Evolutionary conservation across 2,113 vertebrate genomes (phyloP).

Genomic region (Trogon surrucura): DNA sequence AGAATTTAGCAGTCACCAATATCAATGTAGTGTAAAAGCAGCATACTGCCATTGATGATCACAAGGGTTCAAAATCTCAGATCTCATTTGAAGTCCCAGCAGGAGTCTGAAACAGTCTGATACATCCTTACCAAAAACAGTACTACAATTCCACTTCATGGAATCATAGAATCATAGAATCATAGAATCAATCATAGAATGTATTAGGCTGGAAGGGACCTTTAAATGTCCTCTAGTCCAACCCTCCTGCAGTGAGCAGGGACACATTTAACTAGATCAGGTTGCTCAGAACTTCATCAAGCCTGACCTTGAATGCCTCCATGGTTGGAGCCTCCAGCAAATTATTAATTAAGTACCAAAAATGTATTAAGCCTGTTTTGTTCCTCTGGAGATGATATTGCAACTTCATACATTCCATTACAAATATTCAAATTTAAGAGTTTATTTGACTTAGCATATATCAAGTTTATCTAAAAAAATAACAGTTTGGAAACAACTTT

Average conservation of each 20-base stretch:
- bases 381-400: not conserved
- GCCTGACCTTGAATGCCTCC: no score
- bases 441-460: not conserved
- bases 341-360: not conserved
- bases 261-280: no score
- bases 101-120: not conserved
- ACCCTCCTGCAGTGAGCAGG: no score
- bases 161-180: no score
- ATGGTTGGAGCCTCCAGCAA: no score
- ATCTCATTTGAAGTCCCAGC: not conserved
- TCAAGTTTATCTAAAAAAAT: not conserved
- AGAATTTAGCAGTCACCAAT: not conserved
- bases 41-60: not conserved
- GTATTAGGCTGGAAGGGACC: no score
- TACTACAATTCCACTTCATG: not conserved
- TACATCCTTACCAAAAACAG: not conserved
- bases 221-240: no score
- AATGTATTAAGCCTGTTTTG: not conserved
- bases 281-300: no score
- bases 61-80: not conserved
- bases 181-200: no score
- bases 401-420: not conserved
- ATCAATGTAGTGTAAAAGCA: not conserved
- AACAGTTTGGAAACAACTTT: not conserved
- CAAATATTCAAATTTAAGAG: not conserved